phyloP scores from a whole-genome alignment of 2,888 invertebrate species.

The Leptopilina myrica region DNA sequence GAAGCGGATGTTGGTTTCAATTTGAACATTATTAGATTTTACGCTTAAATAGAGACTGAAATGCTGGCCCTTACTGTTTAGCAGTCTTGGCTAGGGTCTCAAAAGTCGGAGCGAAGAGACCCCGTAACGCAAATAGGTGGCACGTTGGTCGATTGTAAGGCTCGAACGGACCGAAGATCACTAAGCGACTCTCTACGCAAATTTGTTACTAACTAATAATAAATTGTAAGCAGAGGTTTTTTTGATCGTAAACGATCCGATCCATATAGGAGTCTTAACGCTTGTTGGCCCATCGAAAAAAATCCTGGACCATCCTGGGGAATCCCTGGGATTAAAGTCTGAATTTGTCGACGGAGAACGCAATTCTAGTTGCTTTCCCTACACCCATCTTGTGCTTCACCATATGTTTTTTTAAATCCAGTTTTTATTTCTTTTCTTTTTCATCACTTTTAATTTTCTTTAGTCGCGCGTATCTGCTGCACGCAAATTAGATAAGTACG shows the following conservation, averaged over 20 bases:
- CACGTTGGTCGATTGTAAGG: constrained; percentile 68
- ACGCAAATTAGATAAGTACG: constrained; percentile 59
- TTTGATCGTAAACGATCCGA: constrained; percentile 34
- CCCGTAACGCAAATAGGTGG: constrained; percentile 58
- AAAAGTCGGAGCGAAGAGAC: constrained; percentile 53
- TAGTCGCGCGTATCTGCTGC: constrained; percentile 36
- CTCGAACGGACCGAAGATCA: constrained; percentile 65
- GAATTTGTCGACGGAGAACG: constrained; percentile 5
- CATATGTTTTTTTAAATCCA: constrained; percentile 22
- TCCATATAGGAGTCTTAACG: constrained; percentile 35
- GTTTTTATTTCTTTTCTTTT: constrained; percentile 32
- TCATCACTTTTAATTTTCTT: constrained; percentile 11
- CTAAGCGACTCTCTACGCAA: constrained; percentile 63
- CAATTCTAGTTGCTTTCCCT: constrained; percentile 26
- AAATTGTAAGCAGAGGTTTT: constrained; percentile 48
- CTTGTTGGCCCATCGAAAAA: constrained; percentile 15
- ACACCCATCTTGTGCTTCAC: constrained; percentile 15
- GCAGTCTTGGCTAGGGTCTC: constrained; percentile 62
- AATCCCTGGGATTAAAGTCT: constrained; percentile 27
- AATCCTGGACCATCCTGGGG: constrained; percentile 22
- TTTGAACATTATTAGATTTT: constrained; percentile 15
- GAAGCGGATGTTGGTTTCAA: constrained; percentile 3
- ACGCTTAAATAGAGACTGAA: constrained; percentile 43
- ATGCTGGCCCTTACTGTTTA: constrained; percentile 56
- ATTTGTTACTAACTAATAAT: constrained; percentile 70